Evolutionary conservation across 2,888 invertebrate genomes (phyloP).

Genomic region (Sarcophaga caerulescens): DNA sequence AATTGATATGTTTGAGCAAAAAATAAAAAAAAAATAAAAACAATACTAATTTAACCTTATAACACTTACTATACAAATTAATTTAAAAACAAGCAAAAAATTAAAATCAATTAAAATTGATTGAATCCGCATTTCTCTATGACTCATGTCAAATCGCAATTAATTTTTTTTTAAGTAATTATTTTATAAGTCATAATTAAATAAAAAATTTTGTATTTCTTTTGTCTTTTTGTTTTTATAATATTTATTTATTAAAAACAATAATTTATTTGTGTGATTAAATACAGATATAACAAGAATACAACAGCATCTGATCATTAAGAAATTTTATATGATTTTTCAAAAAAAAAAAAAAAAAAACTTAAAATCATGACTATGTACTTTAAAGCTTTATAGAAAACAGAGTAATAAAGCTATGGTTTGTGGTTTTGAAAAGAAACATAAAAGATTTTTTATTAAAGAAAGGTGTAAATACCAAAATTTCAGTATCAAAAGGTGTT

Average conservation of each 20-base stretch:
- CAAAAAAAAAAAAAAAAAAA: constrained; percentile 5
- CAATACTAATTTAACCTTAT: constrained; percentile 28
- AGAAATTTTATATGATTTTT: constrained; percentile 25
- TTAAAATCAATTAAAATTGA: constrained; percentile 9
- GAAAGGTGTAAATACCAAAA: too few relatives aligned
- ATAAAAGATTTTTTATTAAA: too few relatives aligned
- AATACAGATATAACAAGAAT: constrained; percentile 35
- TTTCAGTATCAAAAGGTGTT: too few relatives aligned
- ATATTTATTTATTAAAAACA: constrained; percentile 14
- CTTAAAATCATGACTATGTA: constrained; percentile 15
- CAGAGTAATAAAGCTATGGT: constrained; percentile 10
- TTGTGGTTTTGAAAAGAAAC: neutral
- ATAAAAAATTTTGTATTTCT: constrained; percentile 20
- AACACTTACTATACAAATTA: constrained; percentile 17
- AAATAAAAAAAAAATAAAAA: constrained; percentile 14
- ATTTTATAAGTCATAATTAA: constrained; percentile 45
- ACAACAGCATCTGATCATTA: constrained; percentile 53
- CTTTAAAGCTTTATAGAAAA: neutral
- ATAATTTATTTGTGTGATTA: constrained; percentile 40
- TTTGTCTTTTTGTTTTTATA: constrained; percentile 29
- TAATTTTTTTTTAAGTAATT: constrained; percentile 33
- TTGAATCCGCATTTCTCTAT: neutral
- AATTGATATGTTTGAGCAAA: constrained; percentile 4
- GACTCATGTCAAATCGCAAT: constrained; percentile 35
- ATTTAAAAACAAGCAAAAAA: constrained; percentile 15